Evolutionary conservation across 2,113 vertebrate genomes (phyloP).

Genomic region (Egretta garzetta): DNA sequence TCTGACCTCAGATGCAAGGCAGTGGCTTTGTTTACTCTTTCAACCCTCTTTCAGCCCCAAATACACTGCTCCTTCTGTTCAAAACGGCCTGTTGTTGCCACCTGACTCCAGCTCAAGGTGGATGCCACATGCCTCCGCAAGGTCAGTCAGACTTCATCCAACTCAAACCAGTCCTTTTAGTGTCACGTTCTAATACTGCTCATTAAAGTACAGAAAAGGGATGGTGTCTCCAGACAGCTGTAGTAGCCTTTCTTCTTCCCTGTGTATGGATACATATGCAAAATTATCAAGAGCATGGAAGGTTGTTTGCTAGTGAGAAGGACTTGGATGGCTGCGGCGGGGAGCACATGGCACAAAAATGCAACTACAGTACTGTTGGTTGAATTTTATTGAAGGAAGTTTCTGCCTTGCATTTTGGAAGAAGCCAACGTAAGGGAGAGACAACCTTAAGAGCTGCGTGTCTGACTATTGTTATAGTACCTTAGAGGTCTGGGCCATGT

Average conservation of each 20-base stretch:
- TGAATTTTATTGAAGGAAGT: not conserved
- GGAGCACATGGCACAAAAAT: not conserved
- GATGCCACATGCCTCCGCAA: not conserved
- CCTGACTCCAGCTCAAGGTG: not conserved
- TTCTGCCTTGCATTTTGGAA: not conserved
- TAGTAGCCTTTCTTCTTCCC: not conserved
- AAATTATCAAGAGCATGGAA: not conserved
- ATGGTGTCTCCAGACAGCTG: not conserved
- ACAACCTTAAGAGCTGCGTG: not conserved
- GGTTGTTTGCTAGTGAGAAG: not conserved
- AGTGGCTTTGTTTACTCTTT: not conserved
- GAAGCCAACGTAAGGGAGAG: not conserved
- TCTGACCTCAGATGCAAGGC: not conserved
- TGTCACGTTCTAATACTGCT: not conserved
- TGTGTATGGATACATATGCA: not conserved
- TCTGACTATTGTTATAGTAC: not conserved
- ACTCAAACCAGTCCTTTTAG: not conserved
- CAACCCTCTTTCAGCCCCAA: not conserved
- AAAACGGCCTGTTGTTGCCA: not conserved
- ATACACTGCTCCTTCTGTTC: accelerated
- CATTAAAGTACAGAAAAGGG: not conserved
- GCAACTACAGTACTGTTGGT: not conserved
- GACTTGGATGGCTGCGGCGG: not conserved
- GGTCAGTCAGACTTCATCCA: not conserved
- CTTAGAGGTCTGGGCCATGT: not conserved